Evolutionary conservation across 2,113 vertebrate genomes (phyloP).

Genomic region (Tyrannus savana): DNA sequence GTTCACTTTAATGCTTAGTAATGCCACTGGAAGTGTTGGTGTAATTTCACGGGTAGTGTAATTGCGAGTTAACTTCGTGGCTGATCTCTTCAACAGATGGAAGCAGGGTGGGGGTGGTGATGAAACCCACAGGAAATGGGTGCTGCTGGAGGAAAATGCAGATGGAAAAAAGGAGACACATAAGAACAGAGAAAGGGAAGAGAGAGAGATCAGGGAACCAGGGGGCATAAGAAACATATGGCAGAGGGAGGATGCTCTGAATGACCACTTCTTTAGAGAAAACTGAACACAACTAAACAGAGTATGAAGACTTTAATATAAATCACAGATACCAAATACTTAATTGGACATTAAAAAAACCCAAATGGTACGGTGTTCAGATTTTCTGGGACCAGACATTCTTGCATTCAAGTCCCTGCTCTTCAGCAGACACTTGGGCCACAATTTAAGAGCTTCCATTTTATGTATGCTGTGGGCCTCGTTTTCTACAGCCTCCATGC

Average conservation of each 20-base stretch:
- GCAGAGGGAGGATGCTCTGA: background rate
- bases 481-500: background rate
- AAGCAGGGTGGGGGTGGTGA: constrained; percentile 64
- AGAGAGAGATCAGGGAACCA: background rate
- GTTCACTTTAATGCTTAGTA: background rate
- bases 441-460: background rate
- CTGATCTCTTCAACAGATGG: constrained; percentile 71
- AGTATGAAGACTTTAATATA: background rate
- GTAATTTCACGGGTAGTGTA: constrained; percentile 47
- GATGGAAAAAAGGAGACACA: constrained; percentile 55
- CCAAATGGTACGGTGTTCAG: background rate
- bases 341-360: background rate
- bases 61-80: constrained; percentile 51
- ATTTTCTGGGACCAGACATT: background rate
- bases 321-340: background rate
- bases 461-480: background rate
- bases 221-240: background rate
- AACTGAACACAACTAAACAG: background rate
- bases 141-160: constrained; percentile 61
- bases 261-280: background rate
- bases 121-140: constrained; percentile 70
- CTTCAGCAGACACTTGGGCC: background rate
- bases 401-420: background rate
- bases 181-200: constrained; percentile 38
- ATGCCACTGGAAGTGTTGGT: constrained; percentile 15